A percentile compares a stretch with the other conserved stretches of the same genome.
Evolutionary conservation across 2,888 invertebrate species (phyloP).

Genomic region (Sphinx pinastri): DNA sequence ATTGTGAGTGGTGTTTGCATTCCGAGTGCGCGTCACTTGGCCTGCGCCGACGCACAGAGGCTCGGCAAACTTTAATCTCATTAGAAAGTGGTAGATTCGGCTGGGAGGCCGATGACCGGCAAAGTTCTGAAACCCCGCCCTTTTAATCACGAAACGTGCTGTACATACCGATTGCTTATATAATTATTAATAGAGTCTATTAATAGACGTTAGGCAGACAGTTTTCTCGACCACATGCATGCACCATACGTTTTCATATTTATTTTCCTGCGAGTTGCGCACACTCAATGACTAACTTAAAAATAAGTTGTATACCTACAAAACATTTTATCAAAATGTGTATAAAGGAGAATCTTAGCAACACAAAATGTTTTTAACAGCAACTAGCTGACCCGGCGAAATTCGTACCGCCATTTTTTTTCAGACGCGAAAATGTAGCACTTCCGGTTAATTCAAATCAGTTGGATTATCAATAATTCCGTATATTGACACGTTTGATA

Average conservation of each 20-base stretch:
- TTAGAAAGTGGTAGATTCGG: constrained; percentile 80
- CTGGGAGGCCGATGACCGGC: constrained; percentile 67
- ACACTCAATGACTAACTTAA: background rate
- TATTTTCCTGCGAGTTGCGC: background rate
- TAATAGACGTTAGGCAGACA: constrained; percentile 10
- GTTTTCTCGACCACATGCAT: background rate
- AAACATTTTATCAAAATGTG: too few relatives aligned
- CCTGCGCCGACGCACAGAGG: constrained; percentile 49
- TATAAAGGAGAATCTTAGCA: background rate
- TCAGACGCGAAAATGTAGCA: too few relatives aligned
- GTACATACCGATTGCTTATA: constrained; percentile 32
- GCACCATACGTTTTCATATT: background rate
- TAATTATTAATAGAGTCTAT: constrained; percentile 28
- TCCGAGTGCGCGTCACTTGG: constrained; percentile 54
- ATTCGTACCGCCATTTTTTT: too few relatives aligned
- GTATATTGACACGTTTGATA: too few relatives aligned
- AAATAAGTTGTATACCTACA: too few relatives aligned
- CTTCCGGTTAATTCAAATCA: too few relatives aligned
- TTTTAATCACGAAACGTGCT: constrained; percentile 53
- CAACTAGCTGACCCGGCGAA: background rate
- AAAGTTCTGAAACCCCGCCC: constrained; percentile 65
- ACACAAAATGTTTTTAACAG: constrained; percentile 6
- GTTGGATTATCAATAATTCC: too few relatives aligned
- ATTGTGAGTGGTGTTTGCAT: constrained; percentile 51
- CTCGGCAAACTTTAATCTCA: constrained; percentile 64